These are phyloP conservation scores for Eristalis intricaria DNA, from an alignment of 2,888 invertebrate genomes.

Conservation along the genomic window DNA sequence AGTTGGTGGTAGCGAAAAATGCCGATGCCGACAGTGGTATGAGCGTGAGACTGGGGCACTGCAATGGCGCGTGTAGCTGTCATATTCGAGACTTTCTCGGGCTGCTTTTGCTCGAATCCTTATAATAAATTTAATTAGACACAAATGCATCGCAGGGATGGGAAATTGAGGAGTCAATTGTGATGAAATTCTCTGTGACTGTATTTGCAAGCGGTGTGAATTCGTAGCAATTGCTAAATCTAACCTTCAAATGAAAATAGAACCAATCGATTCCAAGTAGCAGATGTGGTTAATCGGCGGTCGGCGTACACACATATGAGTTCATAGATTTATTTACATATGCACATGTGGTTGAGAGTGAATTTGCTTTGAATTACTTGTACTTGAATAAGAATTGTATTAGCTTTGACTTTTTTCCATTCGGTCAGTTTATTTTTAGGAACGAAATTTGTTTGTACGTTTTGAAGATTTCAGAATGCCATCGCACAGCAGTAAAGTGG, in stretches of 20 bases:
- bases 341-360: neutral
- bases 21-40: conserved; percentile 63
- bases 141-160: neutral
- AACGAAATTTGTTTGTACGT: neutral
- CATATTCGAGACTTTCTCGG: neutral
- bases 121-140: neutral
- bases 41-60: conserved; percentile 20
- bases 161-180: neutral
- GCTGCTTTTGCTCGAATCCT: neutral
- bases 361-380: neutral
- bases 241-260: conserved; percentile 60
- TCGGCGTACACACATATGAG: neutral
- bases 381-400: no score
- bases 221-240: conserved; percentile 14
- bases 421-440: neutral
- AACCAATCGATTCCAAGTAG: conserved; percentile 42
- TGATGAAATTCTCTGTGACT: neutral
- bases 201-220: neutral
- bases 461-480: no score
- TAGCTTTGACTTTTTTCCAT: neutral
- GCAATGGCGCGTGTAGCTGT: conserved; percentile 56
- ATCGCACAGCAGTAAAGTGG: no score
- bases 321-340: neutral
- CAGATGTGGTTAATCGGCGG: neutral
- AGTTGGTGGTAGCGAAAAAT: conserved; percentile 48